Evolutionary conservation across 2,888 invertebrate species (phyloP).

Genomic region (Ophioninae sp.): DNA sequence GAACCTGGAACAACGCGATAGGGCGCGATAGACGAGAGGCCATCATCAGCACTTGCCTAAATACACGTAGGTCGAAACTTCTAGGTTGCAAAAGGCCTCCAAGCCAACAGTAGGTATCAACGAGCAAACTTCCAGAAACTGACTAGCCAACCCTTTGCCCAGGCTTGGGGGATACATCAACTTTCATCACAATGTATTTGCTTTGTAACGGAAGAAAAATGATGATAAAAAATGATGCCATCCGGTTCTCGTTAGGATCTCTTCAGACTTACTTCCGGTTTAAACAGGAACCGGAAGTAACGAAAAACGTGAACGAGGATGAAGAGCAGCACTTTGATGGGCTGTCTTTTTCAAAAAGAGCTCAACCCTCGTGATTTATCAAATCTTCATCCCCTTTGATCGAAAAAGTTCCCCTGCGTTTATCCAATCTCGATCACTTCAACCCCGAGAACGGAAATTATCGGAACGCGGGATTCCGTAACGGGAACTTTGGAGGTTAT

Average conservation of each 20-base stretch:
- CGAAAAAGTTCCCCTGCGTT: neutral
- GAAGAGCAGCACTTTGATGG: neutral
- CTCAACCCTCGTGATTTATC: neutral
- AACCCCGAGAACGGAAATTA: neutral
- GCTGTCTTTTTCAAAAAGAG: conserved; percentile 1
- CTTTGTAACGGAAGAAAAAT: neutral
- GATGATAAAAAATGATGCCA: too few species aligned
- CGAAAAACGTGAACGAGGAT: conserved; percentile 5
- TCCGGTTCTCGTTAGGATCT: too few species aligned
- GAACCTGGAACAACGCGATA: conserved; percentile 1
- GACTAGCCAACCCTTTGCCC: neutral
- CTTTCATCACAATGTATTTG: conserved; percentile 18
- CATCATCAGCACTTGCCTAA: conserved; percentile 21
- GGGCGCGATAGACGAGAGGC: conserved; percentile 11
- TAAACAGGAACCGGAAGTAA: neutral
- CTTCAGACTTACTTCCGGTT: too few species aligned
- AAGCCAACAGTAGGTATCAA: neutral
- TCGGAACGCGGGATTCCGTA: neutral
- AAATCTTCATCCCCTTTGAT: neutral
- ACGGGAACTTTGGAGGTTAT: neutral
- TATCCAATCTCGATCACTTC: neutral
- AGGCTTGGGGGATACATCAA: conserved; percentile 8
- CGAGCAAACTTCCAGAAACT: neutral
- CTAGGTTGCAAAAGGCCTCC: neutral
- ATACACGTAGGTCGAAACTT: conserved; percentile 1